Percentiles rank a stretch among this genome's conserved stretches.
Conservation (phyloP, 2,888 invertebrate genomes). For the Epirrita christyi region DNA sequence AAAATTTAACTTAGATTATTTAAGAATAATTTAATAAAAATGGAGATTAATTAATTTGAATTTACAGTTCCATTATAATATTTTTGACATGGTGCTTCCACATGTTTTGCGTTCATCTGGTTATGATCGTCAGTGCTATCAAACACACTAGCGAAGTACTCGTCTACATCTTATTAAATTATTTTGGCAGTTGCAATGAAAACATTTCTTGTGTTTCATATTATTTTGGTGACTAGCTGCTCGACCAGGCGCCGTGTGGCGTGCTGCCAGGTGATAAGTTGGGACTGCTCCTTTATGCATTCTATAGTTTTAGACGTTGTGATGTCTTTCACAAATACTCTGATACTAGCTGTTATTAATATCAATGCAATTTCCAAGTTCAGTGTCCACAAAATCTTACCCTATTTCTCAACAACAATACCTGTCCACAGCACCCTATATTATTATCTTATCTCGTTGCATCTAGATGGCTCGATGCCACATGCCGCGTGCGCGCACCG, state of each 20-base stretch:
- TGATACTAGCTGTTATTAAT: neutral
- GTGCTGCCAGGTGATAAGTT: constrained; percentile 43
- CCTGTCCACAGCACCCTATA: constrained; percentile 7
- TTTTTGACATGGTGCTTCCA: too few species aligned
- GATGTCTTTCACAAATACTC: constrained; percentile 8
- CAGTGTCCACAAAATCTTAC: too few species aligned
- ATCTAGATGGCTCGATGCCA: constrained; percentile 35
- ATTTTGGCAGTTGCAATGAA: constrained; percentile 46
- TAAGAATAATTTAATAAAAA: too few species aligned
- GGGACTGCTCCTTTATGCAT: constrained; percentile 29
- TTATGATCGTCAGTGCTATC: neutral
- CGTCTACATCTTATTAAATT: constrained; percentile 23
- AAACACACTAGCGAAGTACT: neutral
- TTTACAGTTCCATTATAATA: too few species aligned
- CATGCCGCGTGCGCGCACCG: constrained; percentile 31
- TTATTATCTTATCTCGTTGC: constrained; percentile 29
- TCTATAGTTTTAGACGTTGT: constrained; percentile 16
- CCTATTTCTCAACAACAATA: neutral
- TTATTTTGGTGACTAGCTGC: constrained; percentile 40
- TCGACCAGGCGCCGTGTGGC: constrained; percentile 49
- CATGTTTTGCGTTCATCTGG: neutral
- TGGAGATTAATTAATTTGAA: too few species aligned
- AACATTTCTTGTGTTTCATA: constrained; percentile 43
- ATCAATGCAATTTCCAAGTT: too few species aligned
- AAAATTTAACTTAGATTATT: too few species aligned